Conservation (phyloP, 2,113 vertebrate species). For the Ciconia stormi region DNA sequence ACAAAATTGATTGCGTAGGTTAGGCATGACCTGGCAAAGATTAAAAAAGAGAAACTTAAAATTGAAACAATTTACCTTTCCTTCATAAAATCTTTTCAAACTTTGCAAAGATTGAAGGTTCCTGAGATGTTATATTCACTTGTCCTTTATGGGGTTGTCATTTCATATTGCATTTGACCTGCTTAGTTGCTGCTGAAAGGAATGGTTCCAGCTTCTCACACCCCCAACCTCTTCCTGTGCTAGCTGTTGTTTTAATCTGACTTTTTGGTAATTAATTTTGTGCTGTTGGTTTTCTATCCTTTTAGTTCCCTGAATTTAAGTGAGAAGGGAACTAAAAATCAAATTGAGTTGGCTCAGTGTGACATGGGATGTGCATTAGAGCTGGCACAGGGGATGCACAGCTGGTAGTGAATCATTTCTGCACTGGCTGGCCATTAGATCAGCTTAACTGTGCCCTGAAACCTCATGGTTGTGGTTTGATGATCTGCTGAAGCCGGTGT, state of each 20-base stretch:
- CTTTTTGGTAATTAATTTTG: neutral
- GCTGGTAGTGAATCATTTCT: neutral
- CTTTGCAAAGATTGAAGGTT: neutral
- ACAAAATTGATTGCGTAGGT: neutral
- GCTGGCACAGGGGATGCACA: neutral
- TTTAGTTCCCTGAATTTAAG: neutral
- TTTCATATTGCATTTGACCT: neutral
- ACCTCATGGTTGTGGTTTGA: neutral
- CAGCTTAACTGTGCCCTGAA: neutral
- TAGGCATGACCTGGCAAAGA: neutral
- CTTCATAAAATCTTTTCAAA: neutral
- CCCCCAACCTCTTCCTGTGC: neutral
- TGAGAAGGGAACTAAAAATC: neutral
- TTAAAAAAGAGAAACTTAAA: neutral
- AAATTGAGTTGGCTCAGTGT: neutral
- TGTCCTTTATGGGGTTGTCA: neutral
- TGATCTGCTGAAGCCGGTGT: neutral
- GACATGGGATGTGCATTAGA: accelerated
- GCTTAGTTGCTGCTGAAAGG: neutral
- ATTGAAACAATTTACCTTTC: neutral
- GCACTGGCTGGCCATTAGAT: neutral
- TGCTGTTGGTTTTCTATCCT: neutral
- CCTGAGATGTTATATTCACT: neutral
- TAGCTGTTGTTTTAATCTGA: neutral
- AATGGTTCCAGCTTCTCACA: neutral